These are phyloP conservation scores for Daktulosphaira vitifoliae DNA, from an alignment of 1,140 invertebrate genomes.

Conservation along the genomic window DNA sequence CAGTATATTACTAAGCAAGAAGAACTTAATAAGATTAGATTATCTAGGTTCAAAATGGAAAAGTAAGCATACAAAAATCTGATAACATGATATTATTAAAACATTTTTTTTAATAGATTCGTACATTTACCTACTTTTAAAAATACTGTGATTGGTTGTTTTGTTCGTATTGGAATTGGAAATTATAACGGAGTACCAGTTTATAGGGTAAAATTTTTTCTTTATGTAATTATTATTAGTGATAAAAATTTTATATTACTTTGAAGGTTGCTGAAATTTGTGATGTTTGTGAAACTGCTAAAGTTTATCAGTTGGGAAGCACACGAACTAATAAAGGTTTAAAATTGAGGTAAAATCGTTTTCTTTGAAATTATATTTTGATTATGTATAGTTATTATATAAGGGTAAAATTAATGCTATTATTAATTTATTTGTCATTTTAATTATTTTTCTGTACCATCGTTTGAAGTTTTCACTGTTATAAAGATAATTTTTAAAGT, in stretches of 20 bases:
- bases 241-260: slow-evolving; percentile 19
- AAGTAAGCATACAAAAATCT: slow-evolving; percentile 43
- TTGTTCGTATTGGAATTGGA: slow-evolving; percentile 93
- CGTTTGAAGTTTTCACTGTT: no score
- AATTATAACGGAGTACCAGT: slow-evolving; percentile 79
- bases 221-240: neutral
- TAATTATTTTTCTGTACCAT: neutral
- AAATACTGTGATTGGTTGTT: slow-evolving; percentile 81
- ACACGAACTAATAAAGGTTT: slow-evolving; percentile 88
- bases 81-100: neutral
- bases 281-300: slow-evolving; percentile 91
- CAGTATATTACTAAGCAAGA: slow-evolving; percentile 63
- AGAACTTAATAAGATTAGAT: slow-evolving; percentile 76
- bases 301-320: slow-evolving; percentile 82
- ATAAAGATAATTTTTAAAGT: no score
- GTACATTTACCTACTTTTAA: slow-evolving; percentile 94
- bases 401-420: slow-evolving; percentile 42
- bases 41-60: slow-evolving; percentile 89
- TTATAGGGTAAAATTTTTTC: slow-evolving; percentile 60
- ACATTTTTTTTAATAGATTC: slow-evolving; percentile 50
- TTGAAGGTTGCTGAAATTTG: slow-evolving; percentile 76
- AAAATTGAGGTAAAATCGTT: slow-evolving; percentile 48
- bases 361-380: no score
- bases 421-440: slow-evolving; percentile 43
- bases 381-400: slow-evolving; percentile 26